Evolutionary conservation across 2,113 vertebrate genomes (phyloP).

Genomic region (Delphinapterus leucas): DNA sequence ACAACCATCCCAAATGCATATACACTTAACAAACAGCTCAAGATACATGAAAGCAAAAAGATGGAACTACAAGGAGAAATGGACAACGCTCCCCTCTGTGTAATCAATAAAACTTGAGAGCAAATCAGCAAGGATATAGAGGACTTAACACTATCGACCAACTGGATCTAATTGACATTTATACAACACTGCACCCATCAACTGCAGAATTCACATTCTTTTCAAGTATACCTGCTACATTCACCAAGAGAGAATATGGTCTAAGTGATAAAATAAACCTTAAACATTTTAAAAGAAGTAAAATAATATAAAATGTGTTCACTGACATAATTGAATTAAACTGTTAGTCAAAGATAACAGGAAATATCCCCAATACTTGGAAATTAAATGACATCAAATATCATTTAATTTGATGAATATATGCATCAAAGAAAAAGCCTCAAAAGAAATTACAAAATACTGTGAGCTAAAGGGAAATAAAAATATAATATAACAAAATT

Average conservation of each 20-base stretch:
- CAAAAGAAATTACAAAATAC: neutral
- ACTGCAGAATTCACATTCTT: neutral
- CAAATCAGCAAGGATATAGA: neutral
- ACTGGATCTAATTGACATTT: neutral
- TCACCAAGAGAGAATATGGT: neutral
- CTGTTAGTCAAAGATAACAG: neutral
- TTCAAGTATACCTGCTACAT: neutral
- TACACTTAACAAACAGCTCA: neutral
- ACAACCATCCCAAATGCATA: neutral
- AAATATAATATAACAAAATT: neutral
- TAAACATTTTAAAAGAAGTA: neutral
- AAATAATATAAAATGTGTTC: neutral
- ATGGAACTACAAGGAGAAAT: neutral
- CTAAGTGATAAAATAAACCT: neutral
- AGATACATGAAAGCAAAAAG: neutral
- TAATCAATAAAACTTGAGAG: neutral
- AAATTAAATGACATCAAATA: neutral
- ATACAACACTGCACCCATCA: fast-evolving
- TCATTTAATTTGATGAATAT: neutral
- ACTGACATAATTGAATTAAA: neutral
- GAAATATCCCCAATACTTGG: neutral
- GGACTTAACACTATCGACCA: neutral
- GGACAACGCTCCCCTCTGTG: neutral
- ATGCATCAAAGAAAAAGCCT: neutral
- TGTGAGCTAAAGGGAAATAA: neutral